Evolutionary conservation across 2,888 invertebrate species (phyloP).

Genomic region (Drosophila niveifrons): DNA sequence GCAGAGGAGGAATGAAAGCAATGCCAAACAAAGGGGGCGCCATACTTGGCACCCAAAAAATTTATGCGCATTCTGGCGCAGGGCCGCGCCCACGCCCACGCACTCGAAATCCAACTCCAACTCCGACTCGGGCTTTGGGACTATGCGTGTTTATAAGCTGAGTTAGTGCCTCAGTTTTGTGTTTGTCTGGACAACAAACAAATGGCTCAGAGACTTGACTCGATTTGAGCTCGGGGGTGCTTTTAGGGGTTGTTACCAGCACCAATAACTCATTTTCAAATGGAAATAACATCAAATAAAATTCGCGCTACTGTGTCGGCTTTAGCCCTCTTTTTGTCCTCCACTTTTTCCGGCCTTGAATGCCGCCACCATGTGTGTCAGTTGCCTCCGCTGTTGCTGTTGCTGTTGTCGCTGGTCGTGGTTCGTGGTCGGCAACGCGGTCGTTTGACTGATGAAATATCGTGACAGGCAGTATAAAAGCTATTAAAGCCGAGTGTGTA

Average conservation of each 20-base stretch:
- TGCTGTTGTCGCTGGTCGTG: conserved; percentile 41
- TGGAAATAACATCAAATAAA: conserved; percentile 81
- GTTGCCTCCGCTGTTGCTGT: conserved; percentile 24
- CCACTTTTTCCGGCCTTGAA: conserved; percentile 63
- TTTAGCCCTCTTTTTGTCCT: conserved; percentile 28
- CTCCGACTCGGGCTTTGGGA: conserved; percentile 6
- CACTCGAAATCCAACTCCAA: not conserved
- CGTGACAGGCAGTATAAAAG: conserved; percentile 82
- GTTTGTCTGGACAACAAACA: conserved; percentile 23
- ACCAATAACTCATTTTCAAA: conserved; percentile 82
- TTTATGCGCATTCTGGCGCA: conserved; percentile 67
- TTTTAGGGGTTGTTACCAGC: conserved; percentile 71
- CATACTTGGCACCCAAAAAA: conserved; percentile 55
- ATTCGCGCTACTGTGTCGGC: conserved; percentile 70
- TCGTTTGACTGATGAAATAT: conserved; percentile 82
- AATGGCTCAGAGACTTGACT: conserved; percentile 35
- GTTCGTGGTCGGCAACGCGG: conserved; percentile 44
- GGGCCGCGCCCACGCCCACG: conserved; percentile 63
- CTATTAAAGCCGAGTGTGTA: conserved; percentile 81
- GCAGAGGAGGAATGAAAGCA: not conserved
- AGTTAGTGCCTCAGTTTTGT: conserved; percentile 17
- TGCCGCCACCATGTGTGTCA: conserved; percentile 61
- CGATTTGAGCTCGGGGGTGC: conserved; percentile 24
- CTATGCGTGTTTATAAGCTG: conserved; percentile 31
- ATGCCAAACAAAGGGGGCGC: conserved; percentile 58